Evolutionary conservation across 2,113 vertebrate species (phyloP).

Genomic region (Stegastes partitus): DNA sequence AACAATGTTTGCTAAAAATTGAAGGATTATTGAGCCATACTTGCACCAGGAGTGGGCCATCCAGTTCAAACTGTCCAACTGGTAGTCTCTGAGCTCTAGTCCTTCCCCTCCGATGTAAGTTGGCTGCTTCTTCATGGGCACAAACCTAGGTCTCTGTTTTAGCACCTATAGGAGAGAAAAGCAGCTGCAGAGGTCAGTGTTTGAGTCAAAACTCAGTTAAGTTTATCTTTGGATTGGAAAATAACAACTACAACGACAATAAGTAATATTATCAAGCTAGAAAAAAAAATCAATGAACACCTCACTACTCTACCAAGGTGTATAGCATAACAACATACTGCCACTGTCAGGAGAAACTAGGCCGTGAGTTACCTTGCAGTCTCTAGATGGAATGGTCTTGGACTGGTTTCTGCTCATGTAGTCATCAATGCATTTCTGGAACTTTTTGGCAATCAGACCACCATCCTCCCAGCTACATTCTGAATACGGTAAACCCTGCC

Average conservation of each 20-base stretch:
- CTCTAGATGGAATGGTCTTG: slow-evolving; percentile 95
- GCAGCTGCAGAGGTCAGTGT: background rate
- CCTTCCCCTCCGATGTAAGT: slow-evolving; percentile 92
- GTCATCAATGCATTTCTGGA: slow-evolving; percentile 93
- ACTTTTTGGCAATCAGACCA: slow-evolving; percentile 94
- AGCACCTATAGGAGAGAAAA: slow-evolving; percentile 85
- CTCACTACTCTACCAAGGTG: background rate
- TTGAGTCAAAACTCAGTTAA: background rate
- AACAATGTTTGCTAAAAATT: background rate
- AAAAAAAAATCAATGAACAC: background rate
- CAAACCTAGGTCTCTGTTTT: slow-evolving; percentile 96
- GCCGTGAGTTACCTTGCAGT: slow-evolving; percentile 90
- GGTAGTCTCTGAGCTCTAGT: slow-evolving; percentile 97
- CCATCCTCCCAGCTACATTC: slow-evolving; percentile 99
- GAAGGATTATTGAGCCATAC: slow-evolving; percentile 82
- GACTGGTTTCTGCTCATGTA: slow-evolving; percentile 97
- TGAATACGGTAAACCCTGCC: slow-evolving; percentile 97
- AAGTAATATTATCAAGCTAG: no score
- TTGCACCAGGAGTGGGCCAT: slow-evolving; percentile 99
- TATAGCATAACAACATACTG: background rate
- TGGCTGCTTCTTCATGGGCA: slow-evolving; percentile 96
- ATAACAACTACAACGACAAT: no score
- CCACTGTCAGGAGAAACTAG: background rate
- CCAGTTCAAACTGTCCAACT: slow-evolving; percentile 97
- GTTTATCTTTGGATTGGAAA: slow-evolving; percentile 7